Conservation (phyloP, 2,888 invertebrate genomes). For the Pantelozetes paolii region DNA sequence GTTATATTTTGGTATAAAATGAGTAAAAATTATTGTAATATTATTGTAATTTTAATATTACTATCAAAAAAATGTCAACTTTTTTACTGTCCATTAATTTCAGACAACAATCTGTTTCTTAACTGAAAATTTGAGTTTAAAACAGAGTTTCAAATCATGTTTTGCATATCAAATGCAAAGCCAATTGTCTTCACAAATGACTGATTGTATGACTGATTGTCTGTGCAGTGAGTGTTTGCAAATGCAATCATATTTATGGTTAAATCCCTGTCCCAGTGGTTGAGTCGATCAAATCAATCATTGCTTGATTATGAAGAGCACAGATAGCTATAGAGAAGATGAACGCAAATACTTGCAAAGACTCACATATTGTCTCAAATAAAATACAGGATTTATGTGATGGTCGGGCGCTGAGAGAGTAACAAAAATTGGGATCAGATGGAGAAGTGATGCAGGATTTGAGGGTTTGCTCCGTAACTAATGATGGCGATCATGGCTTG, state of each 20-base stretch:
- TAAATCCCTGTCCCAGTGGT: conserved; percentile 22
- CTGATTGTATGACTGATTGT: background rate
- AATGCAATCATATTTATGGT: conserved; percentile 6
- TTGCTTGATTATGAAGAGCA: conserved; percentile 21
- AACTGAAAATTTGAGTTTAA: no score
- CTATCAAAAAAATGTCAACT: no score
- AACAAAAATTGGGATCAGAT: conserved; percentile 25
- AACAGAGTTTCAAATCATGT: background rate
- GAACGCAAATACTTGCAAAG: conserved; percentile 21
- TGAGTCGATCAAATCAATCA: conserved; percentile 34
- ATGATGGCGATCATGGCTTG: conserved; percentile 23
- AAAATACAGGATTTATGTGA: conserved; percentile 30
- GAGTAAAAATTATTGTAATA: no score
- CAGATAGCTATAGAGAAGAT: background rate
- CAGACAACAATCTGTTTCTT: no score
- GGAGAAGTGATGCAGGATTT: conserved; percentile 33
- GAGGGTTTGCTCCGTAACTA: conserved; percentile 13
- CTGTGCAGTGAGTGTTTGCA: conserved; percentile 5
- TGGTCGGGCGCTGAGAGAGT: background rate
- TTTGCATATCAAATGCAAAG: conserved; percentile 23
- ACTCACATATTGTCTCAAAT: conserved; percentile 4
- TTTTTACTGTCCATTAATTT: no score
- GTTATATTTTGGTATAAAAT: no score
- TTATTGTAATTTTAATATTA: no score
- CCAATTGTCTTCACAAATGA: background rate